These are phyloP conservation scores for Garrulus glandarius DNA, from an alignment of 2,797 vertebrate species.

Conservation along the genomic window DNA sequence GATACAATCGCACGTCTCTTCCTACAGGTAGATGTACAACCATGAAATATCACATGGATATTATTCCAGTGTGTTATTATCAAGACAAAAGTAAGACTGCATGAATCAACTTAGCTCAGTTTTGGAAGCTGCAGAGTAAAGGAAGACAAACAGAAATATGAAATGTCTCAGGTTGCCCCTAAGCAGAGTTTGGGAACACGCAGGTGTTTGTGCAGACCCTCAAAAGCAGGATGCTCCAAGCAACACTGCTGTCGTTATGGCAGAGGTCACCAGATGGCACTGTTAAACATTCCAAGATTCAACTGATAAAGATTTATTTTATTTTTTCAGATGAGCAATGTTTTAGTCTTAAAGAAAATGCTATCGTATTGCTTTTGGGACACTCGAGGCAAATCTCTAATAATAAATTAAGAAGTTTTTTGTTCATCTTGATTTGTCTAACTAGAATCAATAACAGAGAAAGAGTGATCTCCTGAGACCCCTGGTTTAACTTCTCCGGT, in stretches of 20 bases:
- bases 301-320: background rate
- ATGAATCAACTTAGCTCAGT: background rate
- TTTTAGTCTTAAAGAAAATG: background rate
- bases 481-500: background rate
- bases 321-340: background rate
- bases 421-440: background rate
- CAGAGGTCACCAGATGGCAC: conserved; percentile 62
- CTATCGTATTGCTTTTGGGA: background rate
- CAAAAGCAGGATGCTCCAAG: background rate
- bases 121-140: background rate
- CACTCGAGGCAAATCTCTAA: background rate
- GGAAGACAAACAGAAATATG: rapidly evolving
- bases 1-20: background rate
- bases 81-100: background rate
- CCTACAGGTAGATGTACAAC: background rate
- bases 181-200: rapidly evolving
- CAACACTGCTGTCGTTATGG: conserved; percentile 23
- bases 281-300: conserved; percentile 54
- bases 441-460: background rate
- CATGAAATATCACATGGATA: background rate
- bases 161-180: rapidly evolving
- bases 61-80: background rate
- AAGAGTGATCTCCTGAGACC: background rate
- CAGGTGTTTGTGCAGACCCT: background rate
- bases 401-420: background rate